phyloP scores from a whole-genome alignment of 2,797 vertebrate genomes.

The Xenopus petersii region DNA sequence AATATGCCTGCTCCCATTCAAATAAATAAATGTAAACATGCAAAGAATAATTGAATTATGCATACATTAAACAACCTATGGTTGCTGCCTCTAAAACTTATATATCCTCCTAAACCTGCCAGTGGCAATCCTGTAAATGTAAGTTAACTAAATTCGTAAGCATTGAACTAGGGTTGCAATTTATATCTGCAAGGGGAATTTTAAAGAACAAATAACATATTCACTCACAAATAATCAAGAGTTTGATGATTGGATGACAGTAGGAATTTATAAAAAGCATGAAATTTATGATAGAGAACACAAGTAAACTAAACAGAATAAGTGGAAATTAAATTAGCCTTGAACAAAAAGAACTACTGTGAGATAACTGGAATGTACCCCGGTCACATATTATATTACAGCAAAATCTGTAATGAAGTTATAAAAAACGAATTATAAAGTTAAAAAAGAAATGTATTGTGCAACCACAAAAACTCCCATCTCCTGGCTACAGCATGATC shows the following conservation, averaged over 20 bases:
- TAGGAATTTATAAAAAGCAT: background rate
- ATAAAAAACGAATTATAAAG: background rate
- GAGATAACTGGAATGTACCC: background rate
- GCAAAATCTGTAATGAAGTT: slow-evolving; percentile 6
- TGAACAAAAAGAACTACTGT: slow-evolving; percentile 10
- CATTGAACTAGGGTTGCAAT: no score
- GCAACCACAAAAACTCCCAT: background rate
- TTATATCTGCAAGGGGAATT: no score
- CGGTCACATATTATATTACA: slow-evolving; percentile 8
- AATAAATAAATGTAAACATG: no score
- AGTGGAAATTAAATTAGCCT: slow-evolving; percentile 5
- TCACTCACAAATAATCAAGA: no score
- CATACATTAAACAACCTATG: no score
- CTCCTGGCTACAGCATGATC: slow-evolving; percentile 8
- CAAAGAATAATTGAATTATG: no score
- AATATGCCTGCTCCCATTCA: no score
- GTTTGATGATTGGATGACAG: no score
- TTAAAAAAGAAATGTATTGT: background rate
- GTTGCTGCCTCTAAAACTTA: no score
- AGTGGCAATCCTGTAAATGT: background rate
- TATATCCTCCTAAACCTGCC: no score
- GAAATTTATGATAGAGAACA: background rate
- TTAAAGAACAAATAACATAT: no score
- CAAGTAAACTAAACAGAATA: background rate
- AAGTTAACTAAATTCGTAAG: no score